A percentile compares a stretch with the other conserved stretches of the same genome.
Evolutionary conservation across 2,113 vertebrate species (phyloP).

Genomic region (Mobula hypostoma): DNA sequence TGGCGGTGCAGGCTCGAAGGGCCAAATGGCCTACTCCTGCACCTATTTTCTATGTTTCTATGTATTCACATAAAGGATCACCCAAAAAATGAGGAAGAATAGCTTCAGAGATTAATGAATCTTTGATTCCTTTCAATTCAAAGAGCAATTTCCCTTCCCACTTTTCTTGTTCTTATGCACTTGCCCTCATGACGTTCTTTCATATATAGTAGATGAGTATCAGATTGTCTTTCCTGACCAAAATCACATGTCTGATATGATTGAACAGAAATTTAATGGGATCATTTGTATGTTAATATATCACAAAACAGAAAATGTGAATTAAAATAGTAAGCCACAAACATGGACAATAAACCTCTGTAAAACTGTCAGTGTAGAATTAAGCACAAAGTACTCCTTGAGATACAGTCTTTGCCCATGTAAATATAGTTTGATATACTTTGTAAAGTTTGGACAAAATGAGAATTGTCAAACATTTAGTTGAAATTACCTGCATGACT

Average conservation of each 20-base stretch:
- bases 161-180: too few species aligned
- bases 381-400: not conserved
- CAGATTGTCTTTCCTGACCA: not conserved
- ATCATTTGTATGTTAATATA: not conserved
- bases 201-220: not conserved
- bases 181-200: too few species aligned
- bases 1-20: too few species aligned
- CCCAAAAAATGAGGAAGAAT: too few species aligned
- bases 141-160: too few species aligned
- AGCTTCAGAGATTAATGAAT: too few species aligned
- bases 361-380: not conserved
- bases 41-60: too few species aligned
- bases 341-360: not conserved
- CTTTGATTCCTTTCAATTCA: too few species aligned
- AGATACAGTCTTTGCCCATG: conserved; percentile 5
- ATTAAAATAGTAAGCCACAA: not conserved
- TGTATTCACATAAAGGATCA: too few species aligned
- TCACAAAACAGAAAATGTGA: not conserved
- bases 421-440: conserved; percentile 26
- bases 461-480: conserved; percentile 30
- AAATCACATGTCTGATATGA: not conserved
- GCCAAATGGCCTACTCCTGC: too few species aligned
- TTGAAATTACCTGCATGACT: conserved; percentile 49
- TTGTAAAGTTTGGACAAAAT: conserved; percentile 36
- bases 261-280: not conserved